These are phyloP conservation scores for Coryphaenoides rupestris DNA, from an alignment of 2,113 vertebrate genomes.

Conservation along the genomic window DNA sequence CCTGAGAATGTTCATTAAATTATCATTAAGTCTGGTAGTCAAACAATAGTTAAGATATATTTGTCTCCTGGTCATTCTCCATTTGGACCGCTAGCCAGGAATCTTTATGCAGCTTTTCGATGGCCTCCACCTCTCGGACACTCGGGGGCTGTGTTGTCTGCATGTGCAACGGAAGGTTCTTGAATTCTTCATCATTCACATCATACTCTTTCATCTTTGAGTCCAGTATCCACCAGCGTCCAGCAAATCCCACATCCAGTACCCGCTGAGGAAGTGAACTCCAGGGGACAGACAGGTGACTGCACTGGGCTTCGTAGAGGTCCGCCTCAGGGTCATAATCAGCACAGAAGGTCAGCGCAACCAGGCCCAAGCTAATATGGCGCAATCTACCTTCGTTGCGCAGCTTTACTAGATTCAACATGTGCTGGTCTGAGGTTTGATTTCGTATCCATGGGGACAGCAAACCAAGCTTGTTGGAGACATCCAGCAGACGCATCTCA, in stretches of 20 bases:
- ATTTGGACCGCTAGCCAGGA: constrained; percentile 71
- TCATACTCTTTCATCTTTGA: constrained; percentile 81
- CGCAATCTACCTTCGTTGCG: constrained; percentile 74
- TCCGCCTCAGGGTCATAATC: constrained; percentile 64
- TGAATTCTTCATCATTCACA: constrained; percentile 81
- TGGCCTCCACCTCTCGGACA: constrained; percentile 73
- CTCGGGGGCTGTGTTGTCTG: constrained; percentile 41
- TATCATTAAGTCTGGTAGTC: no score
- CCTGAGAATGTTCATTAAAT: no score
- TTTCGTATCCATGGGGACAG: constrained; percentile 83
- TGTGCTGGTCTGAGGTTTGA: constrained; percentile 60
- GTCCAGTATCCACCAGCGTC: constrained; percentile 83
- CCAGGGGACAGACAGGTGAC: constrained; percentile 75
- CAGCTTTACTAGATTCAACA: constrained; percentile 73
- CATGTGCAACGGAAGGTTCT: constrained; percentile 67
- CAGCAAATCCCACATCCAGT: constrained; percentile 81
- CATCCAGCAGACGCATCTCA: constrained; percentile 72
- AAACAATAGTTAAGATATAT: background rate
- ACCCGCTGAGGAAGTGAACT: constrained; percentile 68
- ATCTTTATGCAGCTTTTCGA: constrained; percentile 76
- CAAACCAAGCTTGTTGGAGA: constrained; percentile 75
- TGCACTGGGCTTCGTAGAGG: constrained; percentile 80
- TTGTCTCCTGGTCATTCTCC: constrained; percentile 4
- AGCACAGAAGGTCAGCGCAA: constrained; percentile 72
- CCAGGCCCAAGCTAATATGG: constrained; percentile 67